A percentile compares a stretch with the other conserved stretches of the same genome.
Evolutionary conservation across 2,113 vertebrate genomes (phyloP).

Genomic region (Notarius lentiginosus): DNA sequence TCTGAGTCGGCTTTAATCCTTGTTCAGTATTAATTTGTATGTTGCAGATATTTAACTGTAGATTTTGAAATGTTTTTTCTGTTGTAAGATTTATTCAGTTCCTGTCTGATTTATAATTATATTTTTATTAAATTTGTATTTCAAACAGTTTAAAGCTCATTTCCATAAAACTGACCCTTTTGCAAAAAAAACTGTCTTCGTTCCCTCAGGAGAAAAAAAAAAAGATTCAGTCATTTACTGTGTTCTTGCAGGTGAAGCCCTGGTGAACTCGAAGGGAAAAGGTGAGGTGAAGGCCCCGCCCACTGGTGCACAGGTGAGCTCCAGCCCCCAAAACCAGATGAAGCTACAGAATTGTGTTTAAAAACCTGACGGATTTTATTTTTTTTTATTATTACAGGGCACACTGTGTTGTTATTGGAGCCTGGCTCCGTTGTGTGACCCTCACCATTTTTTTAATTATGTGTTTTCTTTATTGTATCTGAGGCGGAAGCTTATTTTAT

Average conservation of each 20-base stretch:
- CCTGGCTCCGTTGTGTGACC: no score
- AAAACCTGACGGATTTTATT: background rate
- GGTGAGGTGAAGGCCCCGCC: slow-evolving; percentile 21
- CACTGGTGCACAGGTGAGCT: background rate
- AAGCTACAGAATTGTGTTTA: background rate
- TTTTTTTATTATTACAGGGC: no score
- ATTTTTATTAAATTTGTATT: background rate
- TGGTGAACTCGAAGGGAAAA: slow-evolving; percentile 39
- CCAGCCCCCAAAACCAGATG: background rate
- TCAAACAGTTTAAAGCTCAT: background rate
- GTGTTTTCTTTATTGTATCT: no score
- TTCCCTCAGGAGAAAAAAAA: background rate
- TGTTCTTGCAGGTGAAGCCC: slow-evolving; percentile 62
- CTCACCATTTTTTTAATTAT: no score
- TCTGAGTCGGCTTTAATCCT: background rate
- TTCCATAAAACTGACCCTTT: background rate
- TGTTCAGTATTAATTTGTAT: background rate
- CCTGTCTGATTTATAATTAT: background rate
- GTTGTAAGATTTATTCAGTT: background rate
- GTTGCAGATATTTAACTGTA: background rate
- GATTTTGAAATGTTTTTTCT: background rate
- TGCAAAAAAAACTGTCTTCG: background rate
- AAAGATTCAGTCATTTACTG: slow-evolving; percentile 3
- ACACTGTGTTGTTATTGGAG: no score
- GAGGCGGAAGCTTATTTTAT: no score